These are phyloP conservation scores for Drosophila recens DNA, from an alignment of 2,888 invertebrate species.

Conservation along the genomic window DNA sequence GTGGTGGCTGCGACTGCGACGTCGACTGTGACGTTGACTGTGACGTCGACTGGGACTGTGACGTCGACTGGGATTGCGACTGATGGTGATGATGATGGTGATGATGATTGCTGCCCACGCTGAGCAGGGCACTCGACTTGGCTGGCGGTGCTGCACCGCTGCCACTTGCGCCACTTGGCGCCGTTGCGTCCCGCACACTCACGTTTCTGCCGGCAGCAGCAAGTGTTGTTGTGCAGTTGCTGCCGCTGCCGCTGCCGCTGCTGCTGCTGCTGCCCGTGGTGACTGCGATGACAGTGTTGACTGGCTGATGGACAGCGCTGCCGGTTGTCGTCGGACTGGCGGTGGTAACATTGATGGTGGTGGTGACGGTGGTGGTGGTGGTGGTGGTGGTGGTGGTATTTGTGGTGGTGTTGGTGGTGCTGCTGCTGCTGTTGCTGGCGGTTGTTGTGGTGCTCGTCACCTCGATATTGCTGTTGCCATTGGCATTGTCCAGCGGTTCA, in stretches of 20 bases:
- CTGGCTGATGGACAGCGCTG: slow-evolving; percentile 13
- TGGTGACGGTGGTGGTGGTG: slow-evolving; percentile 28
- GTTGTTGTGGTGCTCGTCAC: slow-evolving; percentile 1
- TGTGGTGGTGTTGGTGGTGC: slow-evolving; percentile 9
- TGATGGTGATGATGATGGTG: slow-evolving; percentile 53
- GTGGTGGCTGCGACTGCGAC: slow-evolving; percentile 13
- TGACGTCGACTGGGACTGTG: slow-evolving; percentile 39
- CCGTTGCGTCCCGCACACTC: slow-evolving; percentile 35
- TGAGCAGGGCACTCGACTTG: slow-evolving; percentile 61
- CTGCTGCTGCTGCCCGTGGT: slow-evolving; percentile 19
- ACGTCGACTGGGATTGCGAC: slow-evolving; percentile 15
- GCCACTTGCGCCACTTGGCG: slow-evolving; percentile 34
- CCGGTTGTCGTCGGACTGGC: slow-evolving; percentile 17
- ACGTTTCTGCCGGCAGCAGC: slow-evolving; percentile 32
- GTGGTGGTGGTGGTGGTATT: slow-evolving; percentile 1
- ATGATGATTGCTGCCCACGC: slow-evolving; percentile 66
- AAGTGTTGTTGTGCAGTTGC: slow-evolving; percentile 21
- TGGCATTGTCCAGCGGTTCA: slow-evolving; percentile 53
- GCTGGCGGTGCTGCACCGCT: slow-evolving; percentile 30
- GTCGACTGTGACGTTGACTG: slow-evolving; percentile 29
- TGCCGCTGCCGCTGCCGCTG: slow-evolving; percentile 24
- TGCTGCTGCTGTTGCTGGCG: not conserved
- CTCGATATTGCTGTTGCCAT: slow-evolving; percentile 21
- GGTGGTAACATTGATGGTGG: slow-evolving; percentile 24
- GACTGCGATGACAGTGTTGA: slow-evolving; percentile 2